Evolutionary conservation across 2,797 vertebrate species (phyloP), one percentile per base, ranked within the genome.

Genomic region (Acropternis orthonyx): DNA sequence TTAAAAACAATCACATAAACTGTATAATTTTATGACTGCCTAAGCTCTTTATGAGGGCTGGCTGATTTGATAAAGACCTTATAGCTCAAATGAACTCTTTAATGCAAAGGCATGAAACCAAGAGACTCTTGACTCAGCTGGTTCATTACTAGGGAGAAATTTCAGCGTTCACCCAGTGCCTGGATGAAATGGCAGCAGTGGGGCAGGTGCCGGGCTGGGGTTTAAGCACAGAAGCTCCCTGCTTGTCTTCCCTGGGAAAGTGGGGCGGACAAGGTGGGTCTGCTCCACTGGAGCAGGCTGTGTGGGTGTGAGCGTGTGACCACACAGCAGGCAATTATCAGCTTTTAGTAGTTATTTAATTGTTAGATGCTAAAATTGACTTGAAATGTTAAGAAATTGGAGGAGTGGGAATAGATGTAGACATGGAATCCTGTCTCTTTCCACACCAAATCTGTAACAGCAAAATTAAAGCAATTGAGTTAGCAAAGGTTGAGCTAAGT

Each of bases 1-100:
- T 97, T 98, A 97, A 96, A 97, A 98, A 97, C 96, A 95, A 97
- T 97, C 93, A 94, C 67, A 96, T 89, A 91, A 96, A 75, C 91
- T 66, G 79, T 82, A 92, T 79, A 61, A 43, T 88, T 93, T 95
- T 88, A 95, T 91, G 88, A 76, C 91, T n/a, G 41, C 79, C 73
- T 95, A 94, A 82, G 91, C 95, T 43, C 67, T 97, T 97, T 97
- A 97, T 95, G 94, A 92, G 88, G 66, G 20, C 67, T 92, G 85
- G 93, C 85, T 92, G 88, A 67, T 85, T 86, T 91, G 94, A 96
- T 95, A 96, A 93, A 84, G 85, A 59, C 68, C 51, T 87, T 28
- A 82, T 68, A 56, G 91, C 67, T 93, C 66, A 54, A 52, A 67
- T 94, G 89, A 93, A 71, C 89, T 87, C 62, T 86, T 93, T 43